Conservation (phyloP, 1,140 invertebrate species). For the Drosophila jambulina region DNA sequence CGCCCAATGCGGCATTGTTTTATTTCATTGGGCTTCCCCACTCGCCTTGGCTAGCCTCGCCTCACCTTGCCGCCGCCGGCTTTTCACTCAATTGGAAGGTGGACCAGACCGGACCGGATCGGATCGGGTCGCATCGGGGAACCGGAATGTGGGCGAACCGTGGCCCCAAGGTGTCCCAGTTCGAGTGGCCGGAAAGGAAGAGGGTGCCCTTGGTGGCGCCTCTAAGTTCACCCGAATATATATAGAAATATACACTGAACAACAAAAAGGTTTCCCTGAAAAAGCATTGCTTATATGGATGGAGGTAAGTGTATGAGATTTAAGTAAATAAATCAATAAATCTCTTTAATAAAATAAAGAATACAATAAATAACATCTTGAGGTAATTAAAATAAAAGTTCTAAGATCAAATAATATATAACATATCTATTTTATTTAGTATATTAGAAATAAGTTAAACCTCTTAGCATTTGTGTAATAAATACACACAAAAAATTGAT, state of each 20-base stretch:
- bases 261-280: not conserved
- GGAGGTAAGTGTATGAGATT: too few species aligned
- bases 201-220: constrained; percentile 5
- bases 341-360: too few species aligned
- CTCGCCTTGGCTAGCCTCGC: not conserved
- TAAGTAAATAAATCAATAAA: too few species aligned
- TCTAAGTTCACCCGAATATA: not conserved
- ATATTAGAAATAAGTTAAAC: too few species aligned
- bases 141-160: constrained; percentile 23
- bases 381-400: too few species aligned
- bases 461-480: too few species aligned
- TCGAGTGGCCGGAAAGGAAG: constrained; percentile 21
- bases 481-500: too few species aligned
- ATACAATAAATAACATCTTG: too few species aligned
- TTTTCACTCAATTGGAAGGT: constrained; percentile 24
- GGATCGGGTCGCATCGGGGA: not conserved
- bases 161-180: constrained; percentile 24
- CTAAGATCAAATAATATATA: too few species aligned
- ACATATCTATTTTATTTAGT: too few species aligned
- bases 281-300: too few species aligned
- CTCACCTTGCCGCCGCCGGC: not conserved
- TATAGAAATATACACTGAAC: not conserved
- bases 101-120: constrained; percentile 9
- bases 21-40: constrained; percentile 31
- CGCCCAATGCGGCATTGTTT: constrained; percentile 36